Evolutionary conservation across 2,797 vertebrate genomes (phyloP).

Genomic region (Sparidentex hasta): DNA sequence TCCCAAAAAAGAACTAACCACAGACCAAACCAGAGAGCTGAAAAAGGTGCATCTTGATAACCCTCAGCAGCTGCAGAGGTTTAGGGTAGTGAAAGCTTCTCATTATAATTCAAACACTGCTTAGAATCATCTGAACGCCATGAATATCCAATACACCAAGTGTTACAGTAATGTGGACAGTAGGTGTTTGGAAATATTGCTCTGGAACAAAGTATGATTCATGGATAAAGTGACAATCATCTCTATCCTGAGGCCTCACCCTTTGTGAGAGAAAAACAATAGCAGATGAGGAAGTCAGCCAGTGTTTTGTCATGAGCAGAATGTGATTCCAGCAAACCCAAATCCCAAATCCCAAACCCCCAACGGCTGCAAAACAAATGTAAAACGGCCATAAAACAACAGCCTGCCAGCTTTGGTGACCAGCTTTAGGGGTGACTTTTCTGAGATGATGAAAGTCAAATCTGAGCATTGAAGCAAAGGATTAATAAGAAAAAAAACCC

Average conservation of each 20-base stretch:
- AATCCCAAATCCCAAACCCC: slow-evolving; percentile 31
- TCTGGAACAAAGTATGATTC: neutral
- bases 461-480: slow-evolving; percentile 37
- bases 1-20: neutral
- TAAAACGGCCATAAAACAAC: slow-evolving; percentile 28
- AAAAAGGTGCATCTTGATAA: neutral
- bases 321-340: slow-evolving; percentile 28
- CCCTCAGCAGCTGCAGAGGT: neutral
- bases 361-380: slow-evolving; percentile 41
- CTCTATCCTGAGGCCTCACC: neutral
- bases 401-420: slow-evolving; percentile 25
- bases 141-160: neutral
- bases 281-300: slow-evolving; percentile 6
- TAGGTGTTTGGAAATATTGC: neutral
- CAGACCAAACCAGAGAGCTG: neutral
- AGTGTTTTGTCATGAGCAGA: slow-evolving; percentile 3
- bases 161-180: too few relatives aligned
- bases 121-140: neutral
- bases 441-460: slow-evolving; percentile 52
- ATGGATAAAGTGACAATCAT: neutral
- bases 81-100: neutral
- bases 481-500: slow-evolving; percentile 31
- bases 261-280: neutral
- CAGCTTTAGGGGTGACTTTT: slow-evolving; percentile 39
- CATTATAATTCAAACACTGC: neutral